Conservation (phyloP, 1,140 invertebrate species). For the Lethrus apterus region DNA sequence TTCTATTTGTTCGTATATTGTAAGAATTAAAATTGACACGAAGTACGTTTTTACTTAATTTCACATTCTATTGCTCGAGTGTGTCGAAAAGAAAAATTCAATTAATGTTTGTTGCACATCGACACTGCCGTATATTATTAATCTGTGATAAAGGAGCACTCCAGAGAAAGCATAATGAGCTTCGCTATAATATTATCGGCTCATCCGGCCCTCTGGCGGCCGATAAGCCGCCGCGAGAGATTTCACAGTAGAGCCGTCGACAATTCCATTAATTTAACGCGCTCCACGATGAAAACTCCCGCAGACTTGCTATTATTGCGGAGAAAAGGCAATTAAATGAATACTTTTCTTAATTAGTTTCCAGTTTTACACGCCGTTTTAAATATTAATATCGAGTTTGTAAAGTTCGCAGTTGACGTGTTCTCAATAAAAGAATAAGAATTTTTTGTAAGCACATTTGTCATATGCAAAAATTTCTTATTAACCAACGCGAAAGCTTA, state of each 20-base stretch:
- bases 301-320: slow-evolving; percentile 28
- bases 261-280: slow-evolving; percentile 34
- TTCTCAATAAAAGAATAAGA: background rate
- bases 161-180: slow-evolving; percentile 26
- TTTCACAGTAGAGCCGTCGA: slow-evolving; percentile 30
- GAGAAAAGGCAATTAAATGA: slow-evolving; percentile 30
- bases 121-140: slow-evolving; percentile 2
- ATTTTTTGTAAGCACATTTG: background rate
- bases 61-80: no score
- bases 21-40: no score
- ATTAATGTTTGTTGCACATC: no score
- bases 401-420: slow-evolving; percentile 10
- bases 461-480: no score
- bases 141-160: slow-evolving; percentile 6
- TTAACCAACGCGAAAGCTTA: no score
- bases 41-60: no score
- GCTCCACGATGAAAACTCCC: slow-evolving; percentile 22
- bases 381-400: slow-evolving; percentile 30
- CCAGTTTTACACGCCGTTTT: slow-evolving; percentile 31
- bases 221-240: slow-evolving; percentile 32
- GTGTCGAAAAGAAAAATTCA: no score
- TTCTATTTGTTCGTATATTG: no score
- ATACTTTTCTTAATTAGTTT: slow-evolving; percentile 36
- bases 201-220: slow-evolving; percentile 28
- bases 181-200: slow-evolving; percentile 26